These are phyloP conservation scores for Asobara japonica DNA, from an alignment of 1,140 invertebrate species.

Conservation along the genomic window DNA sequence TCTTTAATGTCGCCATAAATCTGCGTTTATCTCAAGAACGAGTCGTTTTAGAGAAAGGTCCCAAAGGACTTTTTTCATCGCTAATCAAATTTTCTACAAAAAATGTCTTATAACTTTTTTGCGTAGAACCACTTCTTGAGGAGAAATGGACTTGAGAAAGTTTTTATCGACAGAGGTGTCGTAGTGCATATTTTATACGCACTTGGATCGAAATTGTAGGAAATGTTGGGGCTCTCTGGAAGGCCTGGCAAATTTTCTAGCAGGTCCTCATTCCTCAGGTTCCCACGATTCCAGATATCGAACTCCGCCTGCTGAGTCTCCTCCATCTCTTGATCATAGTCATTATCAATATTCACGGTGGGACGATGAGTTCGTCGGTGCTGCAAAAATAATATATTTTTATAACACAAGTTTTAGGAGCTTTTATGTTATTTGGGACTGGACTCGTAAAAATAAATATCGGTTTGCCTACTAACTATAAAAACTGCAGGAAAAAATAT, in stretches of 20 bases:
- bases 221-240: conserved; percentile 20
- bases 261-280: conserved; percentile 18
- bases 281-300: conserved; percentile 26
- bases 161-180: too few species aligned
- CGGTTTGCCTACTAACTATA: not conserved
- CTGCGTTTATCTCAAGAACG: too few species aligned
- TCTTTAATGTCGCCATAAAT: too few species aligned
- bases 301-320: conserved; percentile 34
- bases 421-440: conserved; percentile 10
- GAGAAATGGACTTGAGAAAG: not conserved
- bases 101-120: too few species aligned
- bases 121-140: not conserved
- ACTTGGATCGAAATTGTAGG: conserved; percentile 44
- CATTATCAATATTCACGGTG: conserved; percentile 41
- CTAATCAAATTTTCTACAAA: too few species aligned
- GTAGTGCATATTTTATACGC: conserved; percentile 13
- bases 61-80: too few species aligned
- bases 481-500: not conserved
- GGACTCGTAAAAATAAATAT: not conserved
- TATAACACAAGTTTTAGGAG: not conserved
- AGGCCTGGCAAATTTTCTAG: conserved; percentile 16
- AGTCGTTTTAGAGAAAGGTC: too few species aligned
- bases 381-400: conserved; percentile 18
- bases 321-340: conserved; percentile 50
- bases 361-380: conserved; percentile 35